Evolutionary conservation across 2,888 invertebrate species (phyloP).

Genomic region (Morpho achilles): DNA sequence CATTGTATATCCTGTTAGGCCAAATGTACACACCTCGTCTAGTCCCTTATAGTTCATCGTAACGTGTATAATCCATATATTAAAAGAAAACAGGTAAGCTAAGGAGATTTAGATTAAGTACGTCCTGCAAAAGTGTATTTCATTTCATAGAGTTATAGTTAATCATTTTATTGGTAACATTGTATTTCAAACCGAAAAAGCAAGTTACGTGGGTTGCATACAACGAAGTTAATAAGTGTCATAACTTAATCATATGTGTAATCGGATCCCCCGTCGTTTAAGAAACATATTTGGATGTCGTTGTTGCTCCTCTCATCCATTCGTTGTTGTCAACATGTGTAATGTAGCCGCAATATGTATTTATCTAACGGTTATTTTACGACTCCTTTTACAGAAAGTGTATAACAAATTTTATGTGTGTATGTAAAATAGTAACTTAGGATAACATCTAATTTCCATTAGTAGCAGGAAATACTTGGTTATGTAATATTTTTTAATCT

Average conservation of each 20-base stretch:
- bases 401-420: no score
- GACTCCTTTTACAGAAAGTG: no score
- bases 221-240: constrained; percentile 52
- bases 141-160: constrained; percentile 55
- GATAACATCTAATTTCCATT: no score
- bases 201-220: constrained; percentile 53
- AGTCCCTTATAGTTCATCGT: constrained; percentile 36
- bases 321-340: constrained; percentile 13
- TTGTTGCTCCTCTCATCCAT: constrained; percentile 13
- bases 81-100: constrained; percentile 65
- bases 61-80: constrained; percentile 24
- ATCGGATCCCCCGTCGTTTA: constrained; percentile 21
- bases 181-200: constrained; percentile 29
- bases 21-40: constrained; percentile 35
- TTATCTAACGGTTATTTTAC: no score
- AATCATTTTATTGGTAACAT: constrained; percentile 29
- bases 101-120: constrained; percentile 46
- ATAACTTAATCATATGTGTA: not conserved
- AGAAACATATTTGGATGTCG: constrained; percentile 30
- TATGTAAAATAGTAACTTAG: no score
- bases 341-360: constrained; percentile 7
- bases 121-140: constrained; percentile 64
- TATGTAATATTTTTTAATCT: no score
- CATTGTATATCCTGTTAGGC: constrained; percentile 15
- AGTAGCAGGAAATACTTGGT: no score